Evolutionary conservation across 2,888 invertebrate species (phyloP).

Genomic region (Drosophila prolongata): DNA sequence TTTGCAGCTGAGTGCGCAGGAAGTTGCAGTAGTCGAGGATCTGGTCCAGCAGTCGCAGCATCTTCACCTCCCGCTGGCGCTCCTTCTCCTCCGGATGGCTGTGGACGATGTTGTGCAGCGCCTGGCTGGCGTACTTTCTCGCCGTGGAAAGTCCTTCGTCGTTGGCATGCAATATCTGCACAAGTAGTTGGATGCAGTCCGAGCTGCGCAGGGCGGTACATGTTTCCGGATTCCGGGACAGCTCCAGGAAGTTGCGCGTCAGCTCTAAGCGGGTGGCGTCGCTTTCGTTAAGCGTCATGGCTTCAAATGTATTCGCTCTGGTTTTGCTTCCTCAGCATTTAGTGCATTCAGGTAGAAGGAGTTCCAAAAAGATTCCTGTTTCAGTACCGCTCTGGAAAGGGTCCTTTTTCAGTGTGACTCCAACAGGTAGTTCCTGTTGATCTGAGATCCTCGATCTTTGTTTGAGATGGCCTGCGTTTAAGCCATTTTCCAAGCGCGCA

Average conservation of each 20-base stretch:
- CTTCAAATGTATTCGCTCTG: constrained; percentile 21
- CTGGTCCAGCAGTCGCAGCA: constrained; percentile 94
- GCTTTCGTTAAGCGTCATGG: constrained; percentile 83
- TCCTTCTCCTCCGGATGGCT: constrained; percentile 96
- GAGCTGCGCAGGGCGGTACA: constrained; percentile 97
- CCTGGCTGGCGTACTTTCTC: constrained; percentile 93
- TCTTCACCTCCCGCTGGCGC: constrained; percentile 94
- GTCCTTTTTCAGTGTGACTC: constrained; percentile 2
- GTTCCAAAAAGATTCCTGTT: constrained; percentile 14
- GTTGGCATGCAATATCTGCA: constrained; percentile 95
- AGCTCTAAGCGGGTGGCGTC: constrained; percentile 94
- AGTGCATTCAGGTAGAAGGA: constrained; percentile 3
- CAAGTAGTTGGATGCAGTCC: constrained; percentile 95
- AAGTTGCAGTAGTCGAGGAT: constrained; percentile 93
- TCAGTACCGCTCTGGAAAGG: constrained; percentile 4
- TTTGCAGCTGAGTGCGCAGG: constrained; percentile 86
- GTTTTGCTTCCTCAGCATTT: neutral
- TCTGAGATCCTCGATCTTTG: constrained; percentile 25
- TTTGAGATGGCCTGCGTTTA: constrained; percentile 23
- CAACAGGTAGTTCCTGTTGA: constrained; percentile 26
- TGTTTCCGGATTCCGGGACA: constrained; percentile 96
- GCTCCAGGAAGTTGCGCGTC: constrained; percentile 94
- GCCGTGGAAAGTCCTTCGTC: constrained; percentile 88
- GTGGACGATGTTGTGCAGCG: constrained; percentile 96
- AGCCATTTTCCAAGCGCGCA: constrained; percentile 44